Evolutionary conservation across 2,888 invertebrate species (phyloP).

Genomic region (Leucoma salicis): DNA sequence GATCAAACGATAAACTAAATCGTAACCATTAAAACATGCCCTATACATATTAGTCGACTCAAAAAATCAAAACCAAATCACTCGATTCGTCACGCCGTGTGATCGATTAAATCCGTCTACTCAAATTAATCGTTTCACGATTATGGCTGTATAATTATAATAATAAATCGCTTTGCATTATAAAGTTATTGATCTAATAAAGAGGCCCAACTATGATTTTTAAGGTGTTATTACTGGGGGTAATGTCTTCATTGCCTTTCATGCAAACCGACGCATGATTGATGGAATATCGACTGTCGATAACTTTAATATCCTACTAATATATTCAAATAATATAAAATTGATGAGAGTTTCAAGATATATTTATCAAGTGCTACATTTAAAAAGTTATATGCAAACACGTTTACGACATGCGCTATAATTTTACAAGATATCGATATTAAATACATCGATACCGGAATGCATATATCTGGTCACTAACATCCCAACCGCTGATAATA

Average conservation of each 20-base stretch:
- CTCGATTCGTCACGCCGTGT: conserved; percentile 57
- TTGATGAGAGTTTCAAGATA: conserved; percentile 32
- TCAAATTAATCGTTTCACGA: conserved; percentile 64
- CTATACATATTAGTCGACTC: conserved; percentile 37
- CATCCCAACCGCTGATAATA: conserved; percentile 49
- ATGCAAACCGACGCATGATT: conserved; percentile 50
- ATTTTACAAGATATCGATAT: conserved; percentile 12
- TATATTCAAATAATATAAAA: conserved; percentile 44
- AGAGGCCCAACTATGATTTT: conserved; percentile 51
- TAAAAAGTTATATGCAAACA: conserved; percentile 28
- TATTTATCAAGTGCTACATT: conserved; percentile 35
- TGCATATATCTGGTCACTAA: conserved; percentile 38
- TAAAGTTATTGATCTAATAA: conserved; percentile 73
- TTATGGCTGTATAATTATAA: conserved; percentile 62
- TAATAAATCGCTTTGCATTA: conserved; percentile 72
- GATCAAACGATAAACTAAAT: conserved; percentile 65
- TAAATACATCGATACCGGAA: conserved; percentile 30
- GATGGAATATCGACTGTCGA: conserved; percentile 55
- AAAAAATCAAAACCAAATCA: conserved; percentile 41
- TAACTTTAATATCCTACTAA: conserved; percentile 47
- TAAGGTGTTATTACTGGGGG: conserved; percentile 56
- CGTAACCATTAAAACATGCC: conserved; percentile 42
- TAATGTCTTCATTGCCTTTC: conserved; percentile 66
- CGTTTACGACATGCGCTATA: conserved; percentile 27
- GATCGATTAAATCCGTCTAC: conserved; percentile 61